Evolutionary conservation across 2,113 vertebrate species (phyloP), one percentile per base, ranked within the genome.

Genomic region (Probosciger aterrimus): DNA sequence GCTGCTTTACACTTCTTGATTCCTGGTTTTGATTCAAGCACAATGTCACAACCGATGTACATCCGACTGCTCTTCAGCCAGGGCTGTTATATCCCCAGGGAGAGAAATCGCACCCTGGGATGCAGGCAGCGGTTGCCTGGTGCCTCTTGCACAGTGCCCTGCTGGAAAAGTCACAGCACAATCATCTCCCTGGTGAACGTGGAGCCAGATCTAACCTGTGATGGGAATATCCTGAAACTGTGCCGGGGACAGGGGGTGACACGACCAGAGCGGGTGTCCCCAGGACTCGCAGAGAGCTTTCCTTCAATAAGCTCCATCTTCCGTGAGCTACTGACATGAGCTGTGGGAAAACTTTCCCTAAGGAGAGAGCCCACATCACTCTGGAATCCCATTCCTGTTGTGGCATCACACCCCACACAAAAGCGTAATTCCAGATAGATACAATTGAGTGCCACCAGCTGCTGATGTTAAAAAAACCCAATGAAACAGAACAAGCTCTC

Each of bases 241-340:
- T 44, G 53, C 59, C 11, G 3, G 7, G 46, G n/a, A 73, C 18
- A 69, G 35, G 1, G 15, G 44, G 77, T 23, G 44, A 39, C 39
- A 6, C 0, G 2, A 18, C 8, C 0, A 0, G 27, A 53, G 14
- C 1, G 3, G 16, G 25, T 11, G 25, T 10, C 35, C 10, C 15
- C 7, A 24, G 37, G 70, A 43, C 64, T 65, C 0, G 0, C 27
- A 4, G 5, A 64, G 43, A n/a, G 7, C 23, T 37, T 70, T 60
- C 33, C n/a, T 63, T 18, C 24, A 52, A 13, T 14, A 47, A 80
- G n/a, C 7, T 15, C 39, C 19, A 20, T 44, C 46, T 49, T 76
- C 50, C 47, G 43, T 18, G 37, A 69, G 35, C 33, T 41, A 37
- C 33, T 12, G 8, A 17, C 20, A 22, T 0, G 9, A 88, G 14